Evolutionary conservation across 1,140 invertebrate genomes (phyloP), one percentile per base, ranked within the genome.

Genomic region (Bombus pyrosoma): DNA sequence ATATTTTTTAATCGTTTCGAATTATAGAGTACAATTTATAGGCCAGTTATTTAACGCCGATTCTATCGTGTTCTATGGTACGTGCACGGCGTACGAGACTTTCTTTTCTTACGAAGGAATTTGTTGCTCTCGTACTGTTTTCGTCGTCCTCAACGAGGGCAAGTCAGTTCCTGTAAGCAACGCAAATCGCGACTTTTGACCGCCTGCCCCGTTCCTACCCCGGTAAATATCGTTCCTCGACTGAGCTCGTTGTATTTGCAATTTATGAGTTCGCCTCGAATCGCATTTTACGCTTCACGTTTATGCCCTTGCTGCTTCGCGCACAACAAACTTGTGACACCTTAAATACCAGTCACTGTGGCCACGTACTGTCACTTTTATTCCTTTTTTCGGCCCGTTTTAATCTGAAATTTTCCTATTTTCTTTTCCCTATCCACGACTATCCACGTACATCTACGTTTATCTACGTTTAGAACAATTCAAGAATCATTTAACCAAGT

Each of bases 231-330:
- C 43, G 41, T 37, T 85, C 74, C 28, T 39, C 39, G 47, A 15
- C 43, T 57, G 43, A 18, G 71, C 32, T 64, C n/a, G 32, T 39
- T 10, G 41, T n/a, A 87, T 86, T 90, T 90, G 74, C 77, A 88
- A 90, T 90, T 86, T 89, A 90, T 90, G 80, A 90, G 80, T 47
- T 75, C 66, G 28, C 64, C 13, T 74, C 62, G 47, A 28, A 53
- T 43, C 59, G 39, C 25, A 34, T 41, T 75, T 64, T 22, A 64
- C 57, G 28, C 8, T 72, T 41, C 3, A 1, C 72, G 15, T 73
- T 69, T 37, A 25, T 41, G 39, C 25, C 5, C 41, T 32, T 47
- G 12, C 6, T 37, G 32, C 64, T 15, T 66, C 28, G 39, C 8
- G n/a, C 32, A 18, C 12, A 4, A 25, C 39, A 1, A 18, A 47